Conservation (phyloP, 2,113 vertebrate species). For the Propithecus coquereli region DNA sequence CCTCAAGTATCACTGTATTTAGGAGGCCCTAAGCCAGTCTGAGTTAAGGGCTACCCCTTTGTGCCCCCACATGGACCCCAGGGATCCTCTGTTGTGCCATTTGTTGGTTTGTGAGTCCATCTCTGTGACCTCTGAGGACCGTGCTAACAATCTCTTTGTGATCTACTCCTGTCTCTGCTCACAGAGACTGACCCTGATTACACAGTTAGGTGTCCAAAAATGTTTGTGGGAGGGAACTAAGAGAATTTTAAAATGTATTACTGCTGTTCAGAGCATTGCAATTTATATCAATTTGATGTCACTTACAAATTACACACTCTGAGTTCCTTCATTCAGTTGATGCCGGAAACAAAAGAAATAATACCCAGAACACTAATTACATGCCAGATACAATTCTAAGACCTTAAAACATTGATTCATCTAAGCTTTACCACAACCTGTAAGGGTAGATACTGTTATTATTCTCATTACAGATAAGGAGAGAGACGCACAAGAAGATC, state of each 20-base stretch:
- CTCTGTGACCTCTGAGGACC: not conserved
- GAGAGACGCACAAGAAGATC: not conserved
- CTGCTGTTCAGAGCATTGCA: not conserved
- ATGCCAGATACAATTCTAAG: not conserved
- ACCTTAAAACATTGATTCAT: not conserved
- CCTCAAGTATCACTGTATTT: not conserved
- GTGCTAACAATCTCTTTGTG: not conserved
- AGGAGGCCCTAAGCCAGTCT: not conserved
- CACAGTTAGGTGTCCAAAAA: not conserved
- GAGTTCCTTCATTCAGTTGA: not conserved
- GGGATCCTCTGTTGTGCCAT: not conserved
- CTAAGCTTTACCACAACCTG: not conserved
- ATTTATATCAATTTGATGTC: not conserved
- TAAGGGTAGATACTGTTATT: not conserved
- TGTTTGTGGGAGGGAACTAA: not conserved
- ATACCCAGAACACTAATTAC: not conserved
- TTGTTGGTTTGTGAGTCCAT: not conserved
- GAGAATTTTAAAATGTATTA: not conserved
- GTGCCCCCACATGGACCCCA: not conserved
- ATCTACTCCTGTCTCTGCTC: not conserved
- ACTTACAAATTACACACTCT: slow-evolving; percentile 5
- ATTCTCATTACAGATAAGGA: not conserved
- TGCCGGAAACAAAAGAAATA: not conserved
- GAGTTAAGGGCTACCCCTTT: not conserved
- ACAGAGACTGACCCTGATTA: not conserved